Evolutionary conservation across 2,797 vertebrate species (phyloP).

Genomic region (Trichosurus vulpecula): DNA sequence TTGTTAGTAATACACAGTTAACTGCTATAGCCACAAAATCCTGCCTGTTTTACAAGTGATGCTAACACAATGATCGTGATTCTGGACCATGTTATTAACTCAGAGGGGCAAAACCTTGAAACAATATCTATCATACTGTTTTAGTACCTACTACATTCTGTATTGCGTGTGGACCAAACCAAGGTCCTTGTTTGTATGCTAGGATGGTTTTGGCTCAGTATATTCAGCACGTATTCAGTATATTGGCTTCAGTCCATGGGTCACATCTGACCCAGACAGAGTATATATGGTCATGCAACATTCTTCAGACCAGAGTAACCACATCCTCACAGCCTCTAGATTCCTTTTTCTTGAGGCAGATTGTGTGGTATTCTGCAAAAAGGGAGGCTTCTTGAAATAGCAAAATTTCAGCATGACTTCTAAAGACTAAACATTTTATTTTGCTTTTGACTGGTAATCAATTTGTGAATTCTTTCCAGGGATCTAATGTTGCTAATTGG

Average conservation of each 20-base stretch:
- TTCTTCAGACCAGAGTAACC: background rate
- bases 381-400: background rate
- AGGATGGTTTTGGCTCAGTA: background rate
- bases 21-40: background rate
- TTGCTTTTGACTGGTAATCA: background rate
- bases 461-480: background rate
- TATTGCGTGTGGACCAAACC: background rate
- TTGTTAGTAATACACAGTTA: background rate
- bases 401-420: background rate
- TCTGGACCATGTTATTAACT: constrained; percentile 11
- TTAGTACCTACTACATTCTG: background rate
- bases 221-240: background rate
- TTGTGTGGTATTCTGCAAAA: background rate
- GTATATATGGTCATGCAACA: background rate
- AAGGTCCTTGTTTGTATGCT: background rate
- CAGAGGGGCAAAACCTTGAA: background rate
- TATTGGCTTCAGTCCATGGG: constrained; percentile 3
- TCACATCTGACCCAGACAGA: constrained; percentile 22
- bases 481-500: background rate
- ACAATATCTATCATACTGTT: background rate
- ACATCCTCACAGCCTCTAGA: background rate
- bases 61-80: background rate
- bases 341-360: background rate
- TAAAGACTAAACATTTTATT: background rate
- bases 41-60: background rate